A percentile compares a stretch with the other conserved stretches of the same genome.
phyloP scores from a whole-genome alignment of 1,140 invertebrate genomes.

The Formica selysi region DNA sequence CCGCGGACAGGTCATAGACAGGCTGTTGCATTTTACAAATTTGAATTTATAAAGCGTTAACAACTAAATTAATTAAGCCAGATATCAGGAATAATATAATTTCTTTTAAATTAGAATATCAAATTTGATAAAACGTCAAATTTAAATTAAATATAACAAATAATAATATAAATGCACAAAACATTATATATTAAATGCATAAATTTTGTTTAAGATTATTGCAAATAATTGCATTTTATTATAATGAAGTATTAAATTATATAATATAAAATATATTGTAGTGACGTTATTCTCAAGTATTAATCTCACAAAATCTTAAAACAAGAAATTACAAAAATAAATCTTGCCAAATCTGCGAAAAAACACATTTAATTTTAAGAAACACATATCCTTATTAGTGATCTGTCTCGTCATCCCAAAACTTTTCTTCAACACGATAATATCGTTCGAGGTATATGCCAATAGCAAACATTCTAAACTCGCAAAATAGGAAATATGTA shows the following conservation, averaged over 20 bases:
- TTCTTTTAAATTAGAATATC: background rate
- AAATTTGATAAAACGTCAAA: background rate
- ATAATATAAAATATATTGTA: background rate
- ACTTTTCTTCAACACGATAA: background rate
- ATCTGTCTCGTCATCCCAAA: background rate
- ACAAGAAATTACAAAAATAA: slow-evolving; percentile 8
- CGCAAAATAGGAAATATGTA: slow-evolving; percentile 57
- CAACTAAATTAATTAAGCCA: background rate
- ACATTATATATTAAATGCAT: background rate
- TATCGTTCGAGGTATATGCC: background rate
- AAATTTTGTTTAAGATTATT: background rate
- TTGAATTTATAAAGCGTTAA: background rate
- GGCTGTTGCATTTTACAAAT: slow-evolving; percentile 18
- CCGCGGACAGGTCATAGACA: slow-evolving; percentile 1
- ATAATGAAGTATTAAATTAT: background rate
- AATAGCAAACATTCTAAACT: slow-evolving; percentile 47
- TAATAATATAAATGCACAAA: slow-evolving; percentile 20
- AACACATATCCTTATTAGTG: background rate
- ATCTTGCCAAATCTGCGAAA: background rate
- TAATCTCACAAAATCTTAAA: background rate
- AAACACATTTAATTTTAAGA: background rate
- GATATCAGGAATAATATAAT: background rate
- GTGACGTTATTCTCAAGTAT: background rate
- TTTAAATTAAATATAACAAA: slow-evolving; percentile 17
- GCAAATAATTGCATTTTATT: background rate